A percentile compares a stretch with the other conserved stretches of the same genome.
phyloP scores from a whole-genome alignment of 2,113 vertebrate genomes.

The Tamias sibiricus region DNA sequence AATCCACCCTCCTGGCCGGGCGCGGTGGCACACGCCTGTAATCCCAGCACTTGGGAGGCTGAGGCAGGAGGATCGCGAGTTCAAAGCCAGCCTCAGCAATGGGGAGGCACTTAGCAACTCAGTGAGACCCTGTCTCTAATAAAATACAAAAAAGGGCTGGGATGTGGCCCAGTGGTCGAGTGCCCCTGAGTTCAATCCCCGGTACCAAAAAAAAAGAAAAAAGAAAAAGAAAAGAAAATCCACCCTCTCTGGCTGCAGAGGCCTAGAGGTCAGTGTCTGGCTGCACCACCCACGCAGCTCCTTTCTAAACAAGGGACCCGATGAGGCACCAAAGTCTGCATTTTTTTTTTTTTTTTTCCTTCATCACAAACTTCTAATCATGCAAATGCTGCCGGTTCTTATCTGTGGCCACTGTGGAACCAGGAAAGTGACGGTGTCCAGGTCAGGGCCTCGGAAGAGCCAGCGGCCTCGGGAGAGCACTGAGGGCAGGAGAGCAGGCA shows the following conservation, averaged over 20 bases:
- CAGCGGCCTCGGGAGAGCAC: neutral
- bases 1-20: neutral
- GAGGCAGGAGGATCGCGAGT: too few relatives aligned
- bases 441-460: neutral
- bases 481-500: neutral
- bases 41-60: too few relatives aligned
- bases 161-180: too few relatives aligned
- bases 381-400: fast-evolving
- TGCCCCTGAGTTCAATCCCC: too few relatives aligned
- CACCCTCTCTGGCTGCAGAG: neutral
- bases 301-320: neutral
- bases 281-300: neutral
- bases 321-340: neutral
- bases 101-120: too few relatives aligned
- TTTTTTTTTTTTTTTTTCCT: neutral
- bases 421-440: too few relatives aligned
- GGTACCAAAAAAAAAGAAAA: too few relatives aligned
- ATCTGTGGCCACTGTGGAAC: neutral
- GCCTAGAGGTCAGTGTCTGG: too few relatives aligned
- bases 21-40: too few relatives aligned
- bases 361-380: neutral
- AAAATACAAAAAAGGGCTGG: too few relatives aligned
- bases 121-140: too few relatives aligned
- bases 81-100: too few relatives aligned
- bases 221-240: neutral